Evolutionary conservation across 2,888 invertebrate species (phyloP).

Genomic region (Cylloceria caligata): DNA sequence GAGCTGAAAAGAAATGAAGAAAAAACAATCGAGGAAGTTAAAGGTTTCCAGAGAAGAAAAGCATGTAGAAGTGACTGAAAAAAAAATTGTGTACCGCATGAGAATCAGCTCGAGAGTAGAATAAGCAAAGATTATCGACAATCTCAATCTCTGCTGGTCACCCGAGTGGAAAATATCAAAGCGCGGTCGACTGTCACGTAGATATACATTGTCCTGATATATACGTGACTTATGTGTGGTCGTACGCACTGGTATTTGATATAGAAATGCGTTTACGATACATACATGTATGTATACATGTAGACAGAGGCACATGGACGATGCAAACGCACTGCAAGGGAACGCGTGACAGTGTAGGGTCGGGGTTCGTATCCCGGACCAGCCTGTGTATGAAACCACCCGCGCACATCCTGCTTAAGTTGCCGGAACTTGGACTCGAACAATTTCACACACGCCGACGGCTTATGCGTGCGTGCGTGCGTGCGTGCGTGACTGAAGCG

Average conservation of each 20-base stretch:
- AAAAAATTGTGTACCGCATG: background rate
- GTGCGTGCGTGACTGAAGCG: conserved; percentile 65
- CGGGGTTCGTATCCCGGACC: conserved; percentile 45
- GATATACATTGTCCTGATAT: background rate
- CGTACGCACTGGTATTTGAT: conserved; percentile 10
- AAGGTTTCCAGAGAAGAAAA: background rate
- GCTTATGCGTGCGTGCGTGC: conserved; percentile 62
- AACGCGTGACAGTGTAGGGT: conserved; percentile 60
- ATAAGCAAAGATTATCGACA: background rate
- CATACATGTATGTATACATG: too few species aligned
- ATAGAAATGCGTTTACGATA: conserved; percentile 45
- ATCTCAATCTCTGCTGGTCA: background rate
- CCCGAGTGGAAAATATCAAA: conserved; percentile 8
- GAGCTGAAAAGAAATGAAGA: conserved; percentile 4
- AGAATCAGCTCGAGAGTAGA: background rate
- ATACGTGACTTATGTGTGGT: background rate
- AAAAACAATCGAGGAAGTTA: background rate
- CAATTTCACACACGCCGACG: conserved; percentile 74
- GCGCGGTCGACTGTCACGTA: background rate
- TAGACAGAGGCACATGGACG: conserved; percentile 38
- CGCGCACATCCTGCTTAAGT: conserved; percentile 77
- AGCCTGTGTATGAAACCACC: conserved; percentile 71
- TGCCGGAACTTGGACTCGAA: conserved; percentile 75
- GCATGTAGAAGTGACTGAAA: background rate
- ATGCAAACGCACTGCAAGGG: conserved; percentile 53